Conservation (phyloP, 2,113 vertebrate genomes). For the Dipodomys stephensi region DNA sequence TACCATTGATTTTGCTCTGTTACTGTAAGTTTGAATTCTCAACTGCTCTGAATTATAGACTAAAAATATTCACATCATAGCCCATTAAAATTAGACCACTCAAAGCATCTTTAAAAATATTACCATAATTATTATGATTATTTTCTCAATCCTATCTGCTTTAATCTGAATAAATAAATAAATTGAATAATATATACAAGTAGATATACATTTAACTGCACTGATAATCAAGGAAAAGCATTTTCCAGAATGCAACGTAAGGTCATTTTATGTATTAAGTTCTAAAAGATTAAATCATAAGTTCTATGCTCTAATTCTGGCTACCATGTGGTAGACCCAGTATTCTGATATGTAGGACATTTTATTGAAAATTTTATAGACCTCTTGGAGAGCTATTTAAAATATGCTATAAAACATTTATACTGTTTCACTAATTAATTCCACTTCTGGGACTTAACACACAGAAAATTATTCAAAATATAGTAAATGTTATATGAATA, state of each 20-base stretch:
- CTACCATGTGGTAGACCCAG: background rate
- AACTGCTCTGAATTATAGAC: background rate
- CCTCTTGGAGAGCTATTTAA: slow-evolving; percentile 49
- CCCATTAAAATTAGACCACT: background rate
- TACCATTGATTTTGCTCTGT: background rate
- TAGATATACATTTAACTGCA: background rate
- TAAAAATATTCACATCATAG: background rate
- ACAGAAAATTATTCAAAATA: slow-evolving; percentile 59
- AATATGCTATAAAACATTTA: slow-evolving; percentile 62
- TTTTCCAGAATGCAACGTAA: background rate
- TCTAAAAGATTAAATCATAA: background rate
- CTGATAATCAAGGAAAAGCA: background rate
- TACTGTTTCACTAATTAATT: slow-evolving; percentile 60
- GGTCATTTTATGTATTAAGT: background rate
- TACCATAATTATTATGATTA: background rate
- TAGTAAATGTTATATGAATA: background rate
- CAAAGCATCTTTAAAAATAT: background rate
- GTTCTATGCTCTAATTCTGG: background rate
- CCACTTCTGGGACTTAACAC: slow-evolving; percentile 34
- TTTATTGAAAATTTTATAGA: slow-evolving; percentile 42
- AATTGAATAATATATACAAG: slow-evolving; percentile 20
- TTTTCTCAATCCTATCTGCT: background rate
- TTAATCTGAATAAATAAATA: background rate
- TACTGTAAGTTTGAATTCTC: background rate
- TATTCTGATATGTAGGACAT: background rate